Base-by-base conservation (phyloP, 1,140 invertebrate genomes). In the Drosophila pachea region DNA sequence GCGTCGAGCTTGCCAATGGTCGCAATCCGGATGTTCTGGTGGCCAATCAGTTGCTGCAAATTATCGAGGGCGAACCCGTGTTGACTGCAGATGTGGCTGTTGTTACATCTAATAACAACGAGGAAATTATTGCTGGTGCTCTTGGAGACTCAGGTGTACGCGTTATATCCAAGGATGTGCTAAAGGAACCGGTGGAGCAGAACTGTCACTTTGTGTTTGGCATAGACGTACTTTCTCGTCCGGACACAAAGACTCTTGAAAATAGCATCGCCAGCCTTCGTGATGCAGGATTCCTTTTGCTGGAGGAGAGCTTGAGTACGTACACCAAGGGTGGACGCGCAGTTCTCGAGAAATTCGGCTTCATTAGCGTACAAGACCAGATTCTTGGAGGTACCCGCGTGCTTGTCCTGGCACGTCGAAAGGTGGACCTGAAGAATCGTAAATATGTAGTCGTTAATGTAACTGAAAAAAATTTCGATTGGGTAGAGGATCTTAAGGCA, bases 401-500 rank as follows among this genome's bases (percentile, higher is more conserved):
- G 32, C 92, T 93, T 56, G 50, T 94, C 7, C 82, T 95, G 14
- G 88, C 94, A 4, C 92, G 93, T 29, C 91, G 91, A 65, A 71
- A 64, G 0, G 76, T 90, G 7, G 78, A 90, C 40, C 40, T 91
- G 7, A 88, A 89, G 5, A 42, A 53, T 0, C 76, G 88, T 6
- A 81, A 88, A 5, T 74, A 53, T 5, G 55, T 64, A 0, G 53
- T 89, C 7, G 74, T 89, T 0, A 78, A 92, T 61, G 90, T 94
- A 16, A 92, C 92, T 1, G 94, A 94, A 74, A 93, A 92, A 52
- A 92, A 93, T 73, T 96, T 94, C 78, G 88, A 87, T 3, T 99
- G 97, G 97, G 92, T 99, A 8, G 95, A 96, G 48, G 90, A 91
- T 2, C 87, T 98, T 0, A 97, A 97, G 88, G 90, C 92, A 0